Conservation (phyloP, 1,140 invertebrate genomes). For the Manduca sexta region DNA sequence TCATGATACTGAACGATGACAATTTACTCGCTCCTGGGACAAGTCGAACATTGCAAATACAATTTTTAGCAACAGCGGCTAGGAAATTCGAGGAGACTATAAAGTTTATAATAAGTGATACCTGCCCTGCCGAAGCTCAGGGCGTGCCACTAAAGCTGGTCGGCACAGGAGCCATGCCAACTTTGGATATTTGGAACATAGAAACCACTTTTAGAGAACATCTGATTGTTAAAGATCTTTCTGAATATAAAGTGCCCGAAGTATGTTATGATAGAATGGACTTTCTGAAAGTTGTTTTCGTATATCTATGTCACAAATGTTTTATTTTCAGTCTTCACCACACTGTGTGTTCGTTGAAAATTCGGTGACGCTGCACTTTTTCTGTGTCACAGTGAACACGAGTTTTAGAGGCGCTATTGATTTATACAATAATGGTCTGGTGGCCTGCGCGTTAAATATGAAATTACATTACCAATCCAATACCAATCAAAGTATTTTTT, state of each 20-base stretch:
- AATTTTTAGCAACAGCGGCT: conserved; percentile 51
- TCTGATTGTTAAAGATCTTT: conserved; percentile 53
- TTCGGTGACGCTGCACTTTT: conserved; percentile 57
- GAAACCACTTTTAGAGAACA: conserved; percentile 65
- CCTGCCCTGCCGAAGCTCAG: conserved; percentile 57
- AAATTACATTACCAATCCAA: conserved; percentile 50
- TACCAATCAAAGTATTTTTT: conserved; percentile 38
- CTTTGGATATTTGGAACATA: conserved; percentile 62
- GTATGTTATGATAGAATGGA: conserved; percentile 14
- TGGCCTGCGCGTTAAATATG: conserved; percentile 51
- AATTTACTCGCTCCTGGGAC: conserved; percentile 55
- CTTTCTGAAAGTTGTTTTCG: neutral
- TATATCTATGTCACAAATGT: neutral
- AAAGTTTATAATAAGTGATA: conserved; percentile 62
- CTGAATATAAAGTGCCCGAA: conserved; percentile 54
- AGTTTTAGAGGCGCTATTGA: conserved; percentile 43
- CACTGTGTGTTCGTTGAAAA: conserved; percentile 64
- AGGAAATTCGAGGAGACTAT: conserved; percentile 56
- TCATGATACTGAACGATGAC: conserved; percentile 55
- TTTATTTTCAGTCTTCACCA: conserved; percentile 43
- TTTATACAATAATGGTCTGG: conserved; percentile 61
- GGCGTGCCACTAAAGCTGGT: conserved; percentile 60
- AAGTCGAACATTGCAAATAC: conserved; percentile 51
- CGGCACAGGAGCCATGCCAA: conserved; percentile 60
- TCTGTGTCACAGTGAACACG: conserved; percentile 50